Evolutionary conservation across 2,888 invertebrate genomes (phyloP), one percentile per base, ranked within the genome.

Genomic region (Agriopis aurantiaria): DNA sequence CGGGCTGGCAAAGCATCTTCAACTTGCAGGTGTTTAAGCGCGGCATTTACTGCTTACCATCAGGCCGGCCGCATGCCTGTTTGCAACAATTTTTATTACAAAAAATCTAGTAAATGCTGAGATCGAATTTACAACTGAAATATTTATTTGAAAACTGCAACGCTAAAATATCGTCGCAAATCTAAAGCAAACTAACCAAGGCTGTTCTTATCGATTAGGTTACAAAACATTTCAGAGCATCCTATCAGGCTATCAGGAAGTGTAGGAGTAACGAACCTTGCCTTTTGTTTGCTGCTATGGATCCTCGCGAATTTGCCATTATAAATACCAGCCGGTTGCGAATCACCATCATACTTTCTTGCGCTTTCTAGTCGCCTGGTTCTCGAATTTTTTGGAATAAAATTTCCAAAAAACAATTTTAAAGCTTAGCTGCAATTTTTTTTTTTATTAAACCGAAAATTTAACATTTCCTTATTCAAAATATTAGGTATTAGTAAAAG

Each of bases 181-280:
- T 73, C 73, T 69, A 75, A 77, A 83, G 75, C 76, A 82, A 82
- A 82, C 78, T 69, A 68, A 69, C 74, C 88, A 88, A 90, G 90
- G 90, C 76, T 77, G 70, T 68, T 79, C 85, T 91, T 92, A 92
- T 91, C 91, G 86, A 87, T 89, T 83, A 84, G 82, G 85, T 83
- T 83, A 87, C 84, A 88, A 23, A 65, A 67, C 87, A 87, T 88
- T 87, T 76, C 82, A 82, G 76, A 77, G 83, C 79, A 88, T 90
- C 90, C 90, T 89, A 88, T 53, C 53, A 51, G 56, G 56, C 61
- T 89, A 89, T 89, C 88, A 90, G 88, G 88, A 88, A 91, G 85
- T 88, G 81, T 41, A 62, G 85, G 88, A 85, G 88, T 88, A 87
- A 89, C 82, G 90, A 88, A 89, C 91, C 85, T 88, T 86, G 90